Evolutionary conservation across 2,888 invertebrate species (phyloP), one percentile per base, ranked within the genome.

Genomic region (Clivina fossor): DNA sequence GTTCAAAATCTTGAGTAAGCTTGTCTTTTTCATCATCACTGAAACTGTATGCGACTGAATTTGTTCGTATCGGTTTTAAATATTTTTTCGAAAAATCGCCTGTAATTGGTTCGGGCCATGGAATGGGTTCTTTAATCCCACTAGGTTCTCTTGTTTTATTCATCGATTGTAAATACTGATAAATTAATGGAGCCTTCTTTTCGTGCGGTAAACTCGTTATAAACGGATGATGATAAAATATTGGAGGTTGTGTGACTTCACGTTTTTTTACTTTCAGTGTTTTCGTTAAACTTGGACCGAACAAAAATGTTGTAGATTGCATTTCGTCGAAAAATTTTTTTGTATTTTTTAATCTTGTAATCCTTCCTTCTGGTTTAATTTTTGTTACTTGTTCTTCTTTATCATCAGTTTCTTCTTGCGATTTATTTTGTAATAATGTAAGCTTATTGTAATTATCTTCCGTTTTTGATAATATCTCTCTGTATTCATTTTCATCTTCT

Each of bases 61-160:
- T n/a, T n/a, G n/a, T n/a, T n/a, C n/a, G n/a, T n/a, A n/a, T n/a
- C n/a, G n/a, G n/a, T n/a, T n/a, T n/a, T n/a, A n/a, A n/a, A n/a
- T n/a, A n/a, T n/a, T n/a, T n/a, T n/a, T n/a, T n/a, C n/a, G n/a
- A n/a, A n/a, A n/a, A n/a, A n/a, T n/a, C n/a, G n/a, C n/a, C n/a
- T n/a, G n/a, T n/a, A n/a, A 63, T 58, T 2, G 60, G 54, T 44
- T 56, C 61, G 7, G 57, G 56, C 57, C 59, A 61, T 11, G 58
- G 57, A 18, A n/a, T 55, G 57, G 8, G 41, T 35, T 37, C 41
- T 32, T 20, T n/a, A 56, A 59, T 40, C 51, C 28, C 16, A 50
- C 33, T 40, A 61, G 60, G 28, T 50, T 35, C 11, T 57, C 30
- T 16, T 57, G 22, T 53, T 58, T 60, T 24, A n/a, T 44, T 59